Base-by-base conservation (phyloP, 2,113 vertebrate species). In the Eptesicus fuscus region DNA sequence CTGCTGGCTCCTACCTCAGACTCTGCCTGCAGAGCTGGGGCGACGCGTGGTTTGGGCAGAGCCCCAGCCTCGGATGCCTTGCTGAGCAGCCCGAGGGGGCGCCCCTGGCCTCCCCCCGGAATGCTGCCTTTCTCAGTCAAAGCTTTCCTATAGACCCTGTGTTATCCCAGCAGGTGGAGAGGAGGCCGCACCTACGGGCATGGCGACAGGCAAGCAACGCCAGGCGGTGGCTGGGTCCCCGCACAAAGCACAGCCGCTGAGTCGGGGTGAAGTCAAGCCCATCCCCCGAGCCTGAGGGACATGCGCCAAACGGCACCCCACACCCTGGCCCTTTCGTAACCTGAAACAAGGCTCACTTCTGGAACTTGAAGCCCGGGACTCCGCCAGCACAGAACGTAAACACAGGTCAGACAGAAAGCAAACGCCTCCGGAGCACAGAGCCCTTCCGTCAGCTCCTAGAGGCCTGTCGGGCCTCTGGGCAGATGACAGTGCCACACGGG, bases 361-460 rank as follows among this genome's bases (percentile, higher is more conserved):
- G 94, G 83, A 94, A 70, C 32, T n/a, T 63, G 70, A 82, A 56
- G 63, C 76, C 70, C 90, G 59, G 93, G 84, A 91, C n/a, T 88
- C 63, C 51, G 44, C 78, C 7, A 70, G 77, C 88, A 85, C 90
- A 74, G 73, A 70, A 79, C 79, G 16, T 88, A 95, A 94, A 90
- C 76, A 59, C 2, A 44, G 12, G 37, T 22, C 44, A 59, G 69
- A 73, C 74, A 83, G 83, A 90, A 95, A 20, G 20, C 53, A 18
- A 88, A 90, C 12, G 25, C 37, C 82, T 90, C 22, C 49, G 44
- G 92, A 92, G 90, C 80, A 88, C 90, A 90, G 61, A 90, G 90
- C 73, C 25, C 74, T 85, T 49, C 76, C 16, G 42, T 78, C 85
- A 92, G 92, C 88, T 73, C 37, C 67, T 82, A 63, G 93, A 90